A percentile compares a stretch with the other conserved stretches of the same genome.
Conservation (phyloP, 2,113 vertebrate genomes). For the Mandrillus leucophaeus region DNA sequence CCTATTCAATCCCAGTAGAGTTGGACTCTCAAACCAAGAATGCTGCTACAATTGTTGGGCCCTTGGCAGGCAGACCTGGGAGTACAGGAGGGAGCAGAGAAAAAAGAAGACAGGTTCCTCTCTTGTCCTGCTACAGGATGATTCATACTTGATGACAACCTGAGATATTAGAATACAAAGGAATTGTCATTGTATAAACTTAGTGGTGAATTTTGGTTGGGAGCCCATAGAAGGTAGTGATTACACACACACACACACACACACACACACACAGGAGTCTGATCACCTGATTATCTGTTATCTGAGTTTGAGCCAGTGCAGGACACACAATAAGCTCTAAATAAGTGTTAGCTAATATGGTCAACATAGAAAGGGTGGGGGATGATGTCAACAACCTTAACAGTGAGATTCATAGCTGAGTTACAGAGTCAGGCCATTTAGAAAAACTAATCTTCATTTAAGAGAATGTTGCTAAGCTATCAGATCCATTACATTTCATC, state of each 20-base stretch:
- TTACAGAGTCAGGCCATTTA: neutral
- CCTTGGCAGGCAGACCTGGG: neutral
- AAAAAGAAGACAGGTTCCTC: neutral
- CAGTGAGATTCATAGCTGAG: neutral
- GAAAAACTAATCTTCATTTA: neutral
- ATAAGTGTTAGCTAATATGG: neutral
- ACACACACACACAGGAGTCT: neutral
- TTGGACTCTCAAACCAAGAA: neutral
- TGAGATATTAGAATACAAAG: conserved; percentile 10
- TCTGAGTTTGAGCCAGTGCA: neutral
- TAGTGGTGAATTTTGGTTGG: conserved; percentile 9
- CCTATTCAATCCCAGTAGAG: neutral
- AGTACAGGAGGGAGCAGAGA: neutral
- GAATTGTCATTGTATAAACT: neutral
- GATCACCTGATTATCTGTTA: neutral
- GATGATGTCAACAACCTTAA: neutral
- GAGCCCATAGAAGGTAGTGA: neutral
- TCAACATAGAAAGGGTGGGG: neutral
- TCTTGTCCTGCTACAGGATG: neutral
- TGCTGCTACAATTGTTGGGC: neutral
- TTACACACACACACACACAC: neutral
- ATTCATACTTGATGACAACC: conserved; percentile 14
- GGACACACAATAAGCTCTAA: neutral
- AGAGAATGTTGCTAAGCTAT: neutral
- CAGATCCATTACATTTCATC: neutral